Conservation (phyloP, 2,797 vertebrate species). For the Sus cebifrons region DNA sequence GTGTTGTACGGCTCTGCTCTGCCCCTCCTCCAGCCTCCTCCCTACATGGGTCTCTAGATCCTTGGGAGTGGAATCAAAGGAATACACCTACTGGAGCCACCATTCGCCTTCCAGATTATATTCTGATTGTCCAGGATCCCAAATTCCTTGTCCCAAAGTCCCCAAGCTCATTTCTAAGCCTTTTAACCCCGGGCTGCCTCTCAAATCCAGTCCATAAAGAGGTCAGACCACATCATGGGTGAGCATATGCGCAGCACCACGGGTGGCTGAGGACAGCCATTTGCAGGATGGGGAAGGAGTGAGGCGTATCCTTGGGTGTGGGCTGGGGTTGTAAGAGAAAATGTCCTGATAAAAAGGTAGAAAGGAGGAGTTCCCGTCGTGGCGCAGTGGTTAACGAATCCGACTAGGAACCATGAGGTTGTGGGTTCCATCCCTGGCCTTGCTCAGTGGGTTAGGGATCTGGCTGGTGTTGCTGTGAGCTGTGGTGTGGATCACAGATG, state of each 20-base stretch:
- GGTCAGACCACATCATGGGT: background rate
- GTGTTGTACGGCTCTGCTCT: background rate
- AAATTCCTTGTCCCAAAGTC: background rate
- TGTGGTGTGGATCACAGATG: too few species aligned
- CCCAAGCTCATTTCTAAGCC: background rate
- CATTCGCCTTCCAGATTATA: background rate
- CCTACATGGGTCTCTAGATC: too few species aligned
- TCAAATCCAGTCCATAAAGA: background rate
- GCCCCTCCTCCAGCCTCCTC: background rate
- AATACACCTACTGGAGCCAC: background rate
- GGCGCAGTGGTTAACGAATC: too few species aligned
- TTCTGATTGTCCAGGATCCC: background rate
- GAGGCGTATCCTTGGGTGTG: background rate
- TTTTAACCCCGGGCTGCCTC: background rate
- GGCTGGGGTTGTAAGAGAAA: background rate
- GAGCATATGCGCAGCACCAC: background rate
- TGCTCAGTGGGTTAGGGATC: too few species aligned
- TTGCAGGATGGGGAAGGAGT: background rate
- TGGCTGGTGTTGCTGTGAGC: too few species aligned
- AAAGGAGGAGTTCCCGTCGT: too few species aligned
- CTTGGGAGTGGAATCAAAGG: background rate
- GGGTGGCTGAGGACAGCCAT: background rate
- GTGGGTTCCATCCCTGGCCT: too few species aligned
- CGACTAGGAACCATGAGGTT: too few species aligned
- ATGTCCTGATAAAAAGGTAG: too few species aligned